Percentiles rank a stretch among this genome's conserved stretches.
These are phyloP conservation scores for Nesogale talazaci DNA, from an alignment of 2,113 vertebrate species.

Conservation along the genomic window DNA sequence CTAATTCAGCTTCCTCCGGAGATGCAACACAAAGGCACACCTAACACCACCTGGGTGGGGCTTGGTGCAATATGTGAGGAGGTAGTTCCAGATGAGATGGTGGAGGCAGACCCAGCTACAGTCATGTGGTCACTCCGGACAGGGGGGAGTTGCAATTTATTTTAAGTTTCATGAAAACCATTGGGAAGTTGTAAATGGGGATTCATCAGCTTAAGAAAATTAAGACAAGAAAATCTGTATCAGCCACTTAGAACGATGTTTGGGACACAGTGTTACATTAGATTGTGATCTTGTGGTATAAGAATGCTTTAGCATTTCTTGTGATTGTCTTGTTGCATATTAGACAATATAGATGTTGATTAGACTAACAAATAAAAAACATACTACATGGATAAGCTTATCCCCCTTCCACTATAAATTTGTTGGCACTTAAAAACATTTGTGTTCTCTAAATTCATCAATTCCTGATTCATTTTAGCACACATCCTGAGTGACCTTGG, in stretches of 20 bases:
- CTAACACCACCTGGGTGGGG: not conserved
- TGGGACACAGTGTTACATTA: not conserved
- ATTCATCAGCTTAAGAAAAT: not conserved
- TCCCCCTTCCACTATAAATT: not conserved
- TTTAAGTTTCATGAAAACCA: not conserved
- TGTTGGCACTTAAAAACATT: conserved; percentile 30
- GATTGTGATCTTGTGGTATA: not conserved
- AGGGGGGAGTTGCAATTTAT: not conserved
- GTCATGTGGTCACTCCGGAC: not conserved
- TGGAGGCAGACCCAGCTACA: not conserved
- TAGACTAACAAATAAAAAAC: not conserved
- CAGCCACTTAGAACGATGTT: not conserved
- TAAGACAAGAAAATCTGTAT: not conserved
- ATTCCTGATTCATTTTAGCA: not conserved
- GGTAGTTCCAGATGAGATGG: not conserved
- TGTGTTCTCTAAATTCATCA: not conserved
- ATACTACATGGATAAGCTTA: not conserved
- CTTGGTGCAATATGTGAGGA: not conserved
- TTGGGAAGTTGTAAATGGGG: not conserved
- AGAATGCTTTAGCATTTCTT: too few relatives aligned
- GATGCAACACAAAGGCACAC: not conserved
- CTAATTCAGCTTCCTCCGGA: not conserved
- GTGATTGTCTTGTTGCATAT: not conserved
- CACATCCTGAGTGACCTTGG: conserved; percentile 57
- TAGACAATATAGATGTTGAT: not conserved